Base-by-base conservation (phyloP, 2,888 invertebrate genomes). In the Leucozona laternaria region DNA sequence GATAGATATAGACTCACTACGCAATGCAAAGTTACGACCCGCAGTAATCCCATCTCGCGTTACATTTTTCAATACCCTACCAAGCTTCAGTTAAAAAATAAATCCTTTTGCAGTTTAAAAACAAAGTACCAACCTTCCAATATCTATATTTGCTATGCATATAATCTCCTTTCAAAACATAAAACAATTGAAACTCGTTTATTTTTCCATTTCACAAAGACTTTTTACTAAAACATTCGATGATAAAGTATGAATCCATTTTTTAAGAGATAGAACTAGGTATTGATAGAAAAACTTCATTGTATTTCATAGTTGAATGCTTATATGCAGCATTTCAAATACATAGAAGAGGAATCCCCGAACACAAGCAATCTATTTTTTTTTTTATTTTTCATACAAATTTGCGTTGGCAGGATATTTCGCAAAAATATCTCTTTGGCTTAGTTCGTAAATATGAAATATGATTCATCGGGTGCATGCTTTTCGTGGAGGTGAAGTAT, bases 331-430 rank as follows among this genome's bases (percentile, higher is more conserved):
- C 3, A 22, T 34, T 60, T 15, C 6, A 7, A 34, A 34, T 55
- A 60, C 20, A 75, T 75, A 68, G 22, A 85, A 89, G 82, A 88
- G 88, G 78, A 81, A 75, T 88, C 20, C n/a, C n/a, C n/a, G n/a
- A 5, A 88, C 88, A 89, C 90, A 91, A 91, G 91, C 91, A 91
- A 91, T 91, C 91, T 91, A 91, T n/a, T n/a, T 31, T 17, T 31
- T n/a, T n/a, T 31, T 57, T 8, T 11, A 28, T 55, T 17, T 91
- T 91, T 91, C 90, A 91, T 90, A 91, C 13, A 91, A 90, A 90
- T 90, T 91, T 91, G 89, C 89, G 90, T 90, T 90, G 91, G 91
- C 91, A 91, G 91, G 90, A 91, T 91, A 91, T 91, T 91, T 91
- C 89, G 90, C 90, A 90, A 90, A 91, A 91, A 91, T 89, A 89